Conservation (phyloP, 2,113 vertebrate genomes). For the Pluvianellus socialis region DNA sequence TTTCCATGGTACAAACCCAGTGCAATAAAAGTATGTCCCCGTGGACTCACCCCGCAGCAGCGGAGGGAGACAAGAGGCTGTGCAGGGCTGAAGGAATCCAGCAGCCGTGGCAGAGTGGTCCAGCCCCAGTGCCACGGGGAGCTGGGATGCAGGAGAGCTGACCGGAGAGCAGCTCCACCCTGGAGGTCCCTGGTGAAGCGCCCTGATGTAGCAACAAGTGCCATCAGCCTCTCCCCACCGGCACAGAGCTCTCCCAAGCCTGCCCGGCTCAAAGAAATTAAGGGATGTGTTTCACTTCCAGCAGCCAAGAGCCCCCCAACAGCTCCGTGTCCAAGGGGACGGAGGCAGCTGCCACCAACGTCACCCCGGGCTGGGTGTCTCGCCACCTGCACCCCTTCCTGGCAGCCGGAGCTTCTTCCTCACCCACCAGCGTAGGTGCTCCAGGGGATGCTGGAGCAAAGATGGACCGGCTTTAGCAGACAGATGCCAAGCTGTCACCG, state of each 20-base stretch:
- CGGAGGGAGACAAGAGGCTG: fast-evolving
- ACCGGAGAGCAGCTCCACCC: not conserved
- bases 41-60: not conserved
- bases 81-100: not conserved
- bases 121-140: not conserved
- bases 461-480: not conserved
- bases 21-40: not conserved
- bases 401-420: not conserved
- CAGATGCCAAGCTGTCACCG: not conserved
- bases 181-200: not conserved
- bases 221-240: not conserved
- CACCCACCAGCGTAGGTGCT: not conserved
- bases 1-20: not conserved
- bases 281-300: too few relatives aligned
- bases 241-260: too few relatives aligned
- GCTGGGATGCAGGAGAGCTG: not conserved
- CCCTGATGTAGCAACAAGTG: not conserved
- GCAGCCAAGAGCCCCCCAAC: too few relatives aligned
- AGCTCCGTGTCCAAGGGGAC: too few relatives aligned
- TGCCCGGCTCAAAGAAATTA: too few relatives aligned
- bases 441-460: not conserved
- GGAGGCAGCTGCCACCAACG: too few relatives aligned
- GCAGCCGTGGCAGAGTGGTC: not conserved
- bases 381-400: too few relatives aligned
- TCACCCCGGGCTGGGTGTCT: too few relatives aligned